Evolutionary conservation across 2,888 invertebrate species (phyloP).

Genomic region (Patella ulyssiponensis): DNA sequence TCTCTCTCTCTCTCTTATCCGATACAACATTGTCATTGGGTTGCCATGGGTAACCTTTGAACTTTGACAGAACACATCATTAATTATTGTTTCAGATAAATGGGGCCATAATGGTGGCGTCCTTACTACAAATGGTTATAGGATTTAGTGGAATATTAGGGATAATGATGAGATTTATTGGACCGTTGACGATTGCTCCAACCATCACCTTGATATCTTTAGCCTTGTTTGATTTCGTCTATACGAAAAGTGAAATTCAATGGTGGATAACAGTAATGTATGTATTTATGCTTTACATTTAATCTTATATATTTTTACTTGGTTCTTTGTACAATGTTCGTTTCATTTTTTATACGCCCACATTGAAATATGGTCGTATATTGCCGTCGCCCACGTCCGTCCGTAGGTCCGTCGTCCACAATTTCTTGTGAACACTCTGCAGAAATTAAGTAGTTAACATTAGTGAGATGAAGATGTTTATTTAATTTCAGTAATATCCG

Average conservation of each 20-base stretch:
- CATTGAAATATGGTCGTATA: no score
- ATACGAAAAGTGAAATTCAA: conserved; percentile 82
- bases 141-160: conserved; percentile 83
- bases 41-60: no score
- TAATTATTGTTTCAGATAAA: conserved; percentile 75
- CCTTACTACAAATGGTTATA: conserved; percentile 82
- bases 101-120: conserved; percentile 86
- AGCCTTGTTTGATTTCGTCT: conserved; percentile 85
- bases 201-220: conserved; percentile 87
- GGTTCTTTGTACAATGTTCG: not conserved
- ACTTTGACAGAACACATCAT: no score
- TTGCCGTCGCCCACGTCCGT: no score
- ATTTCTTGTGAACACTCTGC: no score
- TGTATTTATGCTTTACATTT: conserved; percentile 61
- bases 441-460: no score
- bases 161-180: conserved; percentile 82
- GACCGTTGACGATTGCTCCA: conserved; percentile 87
- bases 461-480: no score
- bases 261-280: conserved; percentile 89
- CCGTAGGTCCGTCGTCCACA: no score
- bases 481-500: no score
- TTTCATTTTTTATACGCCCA: not conserved
- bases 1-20: no score
- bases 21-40: no score
- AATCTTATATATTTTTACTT: not conserved